Conservation (phyloP, 2,113 vertebrate genomes). For the Bambusicola thoracicus region DNA sequence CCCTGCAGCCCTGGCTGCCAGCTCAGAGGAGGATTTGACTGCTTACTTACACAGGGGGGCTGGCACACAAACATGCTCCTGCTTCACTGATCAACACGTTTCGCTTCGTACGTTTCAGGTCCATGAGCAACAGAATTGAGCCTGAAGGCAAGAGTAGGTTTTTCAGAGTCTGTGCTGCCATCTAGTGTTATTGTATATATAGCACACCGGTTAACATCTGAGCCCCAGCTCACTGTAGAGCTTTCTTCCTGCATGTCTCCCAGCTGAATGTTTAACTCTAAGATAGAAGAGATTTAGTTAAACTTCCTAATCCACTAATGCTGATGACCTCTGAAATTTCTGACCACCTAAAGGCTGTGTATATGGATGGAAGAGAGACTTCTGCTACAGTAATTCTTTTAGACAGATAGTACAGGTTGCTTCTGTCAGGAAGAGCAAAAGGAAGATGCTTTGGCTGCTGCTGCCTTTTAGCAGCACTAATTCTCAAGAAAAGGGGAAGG, state of each 20-base stretch:
- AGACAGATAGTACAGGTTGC: not conserved
- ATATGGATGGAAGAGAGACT: not conserved
- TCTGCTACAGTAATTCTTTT: not conserved
- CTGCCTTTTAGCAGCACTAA: not conserved
- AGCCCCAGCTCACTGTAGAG: rapidly evolving
- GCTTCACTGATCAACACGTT: not conserved
- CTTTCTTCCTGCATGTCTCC: not conserved
- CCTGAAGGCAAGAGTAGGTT: not conserved
- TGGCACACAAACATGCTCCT: not conserved
- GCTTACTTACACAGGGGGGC: not conserved
- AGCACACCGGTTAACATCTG: not conserved
- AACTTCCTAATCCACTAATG: not conserved
- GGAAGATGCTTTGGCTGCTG: not conserved
- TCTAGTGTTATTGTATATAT: constrained; percentile 7
- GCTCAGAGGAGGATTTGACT: not conserved
- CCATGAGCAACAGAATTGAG: not conserved
- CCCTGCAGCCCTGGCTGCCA: not conserved
- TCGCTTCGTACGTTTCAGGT: not conserved
- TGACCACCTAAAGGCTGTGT: not conserved
- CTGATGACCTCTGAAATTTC: not conserved
- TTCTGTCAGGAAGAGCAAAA: not conserved
- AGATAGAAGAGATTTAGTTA: not conserved
- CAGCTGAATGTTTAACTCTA: not conserved
- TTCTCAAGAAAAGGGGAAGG: not conserved
- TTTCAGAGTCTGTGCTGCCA: constrained; percentile 23